Percentiles rank a stretch among this genome's conserved stretches.
These are phyloP conservation scores for Cheilosia pagana DNA, from an alignment of 2,888 invertebrate genomes.

Conservation along the genomic window DNA sequence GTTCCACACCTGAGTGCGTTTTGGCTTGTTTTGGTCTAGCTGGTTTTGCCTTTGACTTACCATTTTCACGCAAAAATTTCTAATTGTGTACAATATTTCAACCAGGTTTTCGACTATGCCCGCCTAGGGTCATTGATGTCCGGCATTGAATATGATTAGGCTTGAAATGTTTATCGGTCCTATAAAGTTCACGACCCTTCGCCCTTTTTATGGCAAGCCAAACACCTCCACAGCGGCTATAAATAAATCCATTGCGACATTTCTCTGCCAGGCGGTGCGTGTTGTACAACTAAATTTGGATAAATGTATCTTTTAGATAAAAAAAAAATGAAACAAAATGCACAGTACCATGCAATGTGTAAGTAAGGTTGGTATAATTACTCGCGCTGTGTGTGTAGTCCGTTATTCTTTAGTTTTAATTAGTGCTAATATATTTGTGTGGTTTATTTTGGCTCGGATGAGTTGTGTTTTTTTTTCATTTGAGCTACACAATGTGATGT, in stretches of 20 bases:
- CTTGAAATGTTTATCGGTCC: background rate
- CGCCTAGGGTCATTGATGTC: slow-evolving; percentile 42
- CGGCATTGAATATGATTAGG: background rate
- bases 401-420: slow-evolving; percentile 57
- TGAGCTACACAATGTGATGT: slow-evolving; percentile 50
- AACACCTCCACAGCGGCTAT: slow-evolving; percentile 9
- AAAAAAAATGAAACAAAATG: background rate
- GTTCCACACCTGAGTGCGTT: slow-evolving; percentile 57
- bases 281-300: slow-evolving; percentile 56
- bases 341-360: slow-evolving; percentile 29
- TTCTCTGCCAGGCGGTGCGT: slow-evolving; percentile 50
- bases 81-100: slow-evolving; percentile 14
- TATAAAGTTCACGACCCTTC: slow-evolving; percentile 4
- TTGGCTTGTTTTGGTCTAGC: background rate
- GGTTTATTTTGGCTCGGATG: slow-evolving; percentile 55
- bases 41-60: slow-evolving; percentile 3
- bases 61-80: slow-evolving; percentile 43
- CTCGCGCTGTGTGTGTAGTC: slow-evolving; percentile 20
- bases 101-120: background rate
- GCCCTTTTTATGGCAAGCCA: background rate
- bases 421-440: slow-evolving; percentile 51
- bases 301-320: slow-evolving; percentile 58
- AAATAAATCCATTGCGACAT: slow-evolving; percentile 66
- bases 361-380: background rate
- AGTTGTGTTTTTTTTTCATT: slow-evolving; percentile 24